Evolutionary conservation across 2,113 vertebrate genomes (phyloP), one percentile per base, ranked within the genome.

Genomic region (rabbit (Oryctolagus cuniculus)): DNA sequence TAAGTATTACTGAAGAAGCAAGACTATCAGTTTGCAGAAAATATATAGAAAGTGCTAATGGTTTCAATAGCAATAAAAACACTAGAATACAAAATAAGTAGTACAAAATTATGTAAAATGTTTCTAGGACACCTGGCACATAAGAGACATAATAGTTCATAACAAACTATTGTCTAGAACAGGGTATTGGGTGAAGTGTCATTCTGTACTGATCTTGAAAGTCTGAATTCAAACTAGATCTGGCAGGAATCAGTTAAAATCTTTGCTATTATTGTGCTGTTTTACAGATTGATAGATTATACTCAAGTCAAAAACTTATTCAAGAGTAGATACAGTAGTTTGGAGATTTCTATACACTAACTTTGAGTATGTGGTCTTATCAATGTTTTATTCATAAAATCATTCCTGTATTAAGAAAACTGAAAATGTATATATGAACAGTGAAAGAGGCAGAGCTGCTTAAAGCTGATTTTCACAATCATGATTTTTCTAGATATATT

Each of bases 141-240:
- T 89, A 53, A 93, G 38, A 83, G 44, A 58, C n/a, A 80, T 66
- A 89, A 63, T 38, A 94, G 19, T 87, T 83, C 91, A 95, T 77
- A 81, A 24, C 29, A 38, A 80, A 0, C 66, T 90, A 83, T 77
- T 88, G 58, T 78, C 29, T 49, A 85, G 25, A 87, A 89, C 5
- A 79, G 12, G 49, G 55, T 10, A 77, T 61, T 93, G 4, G 1
- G 1, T 90, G 25, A 84, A 61, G 51, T 73, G 21, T 87, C 58
- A 84, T 63, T 87, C 24, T 69, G 51, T 75, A 63, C 21, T 67
- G n/a, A 75, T 79, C 44, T 89, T 67, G 9, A 34, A 96, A 92
- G 16, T 64, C 17, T 84, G 55, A 63, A n/a, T 58, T 25, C 24
- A 96, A 95, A 11, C 11, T 78, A 6, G 8, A 10, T 95, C 17